These are phyloP conservation scores for Cherax quadricarinatus DNA, from an alignment of 1,140 invertebrate genomes.

Conservation along the genomic window DNA sequence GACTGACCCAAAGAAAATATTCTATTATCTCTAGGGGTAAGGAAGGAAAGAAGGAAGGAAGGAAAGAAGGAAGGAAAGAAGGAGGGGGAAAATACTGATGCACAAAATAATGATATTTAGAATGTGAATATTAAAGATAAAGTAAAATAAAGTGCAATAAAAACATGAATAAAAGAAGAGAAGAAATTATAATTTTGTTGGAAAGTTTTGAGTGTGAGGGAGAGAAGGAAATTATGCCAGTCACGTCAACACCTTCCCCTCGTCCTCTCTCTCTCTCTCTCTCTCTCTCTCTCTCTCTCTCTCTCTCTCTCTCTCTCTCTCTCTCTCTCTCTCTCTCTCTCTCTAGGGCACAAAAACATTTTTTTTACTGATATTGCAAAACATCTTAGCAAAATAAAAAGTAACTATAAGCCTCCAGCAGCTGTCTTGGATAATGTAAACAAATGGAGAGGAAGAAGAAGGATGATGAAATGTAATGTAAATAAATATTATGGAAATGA, in stretches of 20 bases:
- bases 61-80: background rate
- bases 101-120: background rate
- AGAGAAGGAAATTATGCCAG: no score
- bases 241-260: background rate
- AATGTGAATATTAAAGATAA: background rate
- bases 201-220: background rate
- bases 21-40: background rate
- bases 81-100: background rate
- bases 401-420: no score
- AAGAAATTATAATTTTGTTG: background rate
- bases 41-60: background rate
- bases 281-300: constrained; percentile 23
- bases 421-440: no score
- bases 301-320: background rate
- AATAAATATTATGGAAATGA: no score
- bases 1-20: no score
- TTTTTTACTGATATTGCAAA: no score
- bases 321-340: constrained; percentile 12
- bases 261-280: background rate
- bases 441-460: no score
- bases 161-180: background rate
- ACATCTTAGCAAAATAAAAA: no score
- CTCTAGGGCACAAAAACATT: background rate
- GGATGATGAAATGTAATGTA: no score
- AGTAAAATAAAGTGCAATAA: background rate